Evolutionary conservation across 2,797 vertebrate species (phyloP).

Genomic region (Paramormyrops hopkinsi): DNA sequence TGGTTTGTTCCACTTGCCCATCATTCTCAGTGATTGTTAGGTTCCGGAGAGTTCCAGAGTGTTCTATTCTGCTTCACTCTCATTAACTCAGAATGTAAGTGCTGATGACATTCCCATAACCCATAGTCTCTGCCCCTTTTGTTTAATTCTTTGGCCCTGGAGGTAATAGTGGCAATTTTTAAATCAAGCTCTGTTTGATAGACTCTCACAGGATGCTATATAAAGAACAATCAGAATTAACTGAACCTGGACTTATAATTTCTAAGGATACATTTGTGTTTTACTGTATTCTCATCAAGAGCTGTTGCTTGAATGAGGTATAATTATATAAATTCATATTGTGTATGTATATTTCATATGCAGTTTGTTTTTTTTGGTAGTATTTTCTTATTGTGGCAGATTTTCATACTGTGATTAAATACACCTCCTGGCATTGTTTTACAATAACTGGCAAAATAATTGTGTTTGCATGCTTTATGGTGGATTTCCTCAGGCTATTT

Average conservation of each 20-base stretch:
- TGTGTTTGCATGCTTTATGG: neutral
- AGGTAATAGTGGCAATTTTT: neutral
- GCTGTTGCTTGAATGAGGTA: neutral
- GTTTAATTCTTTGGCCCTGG: neutral
- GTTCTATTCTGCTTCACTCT: neutral
- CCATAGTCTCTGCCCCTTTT: neutral
- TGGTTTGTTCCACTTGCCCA: neutral
- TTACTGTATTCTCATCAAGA: neutral
- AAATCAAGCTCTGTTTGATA: neutral
- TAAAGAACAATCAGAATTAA: neutral
- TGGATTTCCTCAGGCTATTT: neutral
- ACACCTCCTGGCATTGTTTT: neutral
- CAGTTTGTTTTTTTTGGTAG: neutral
- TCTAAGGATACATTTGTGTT: neutral
- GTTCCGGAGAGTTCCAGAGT: neutral
- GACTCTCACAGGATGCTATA: neutral
- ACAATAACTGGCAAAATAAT: neutral
- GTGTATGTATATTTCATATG: neutral
- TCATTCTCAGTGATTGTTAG: neutral
- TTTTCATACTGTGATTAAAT: neutral
- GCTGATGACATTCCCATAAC: neutral
- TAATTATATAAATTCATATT: neutral
- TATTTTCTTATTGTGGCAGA: neutral
- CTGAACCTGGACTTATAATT: neutral
- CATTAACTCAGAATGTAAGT: neutral